Conservation (phyloP, 53 echinoderm and acorn worm species). For the Patiria pectinifera region DNA sequence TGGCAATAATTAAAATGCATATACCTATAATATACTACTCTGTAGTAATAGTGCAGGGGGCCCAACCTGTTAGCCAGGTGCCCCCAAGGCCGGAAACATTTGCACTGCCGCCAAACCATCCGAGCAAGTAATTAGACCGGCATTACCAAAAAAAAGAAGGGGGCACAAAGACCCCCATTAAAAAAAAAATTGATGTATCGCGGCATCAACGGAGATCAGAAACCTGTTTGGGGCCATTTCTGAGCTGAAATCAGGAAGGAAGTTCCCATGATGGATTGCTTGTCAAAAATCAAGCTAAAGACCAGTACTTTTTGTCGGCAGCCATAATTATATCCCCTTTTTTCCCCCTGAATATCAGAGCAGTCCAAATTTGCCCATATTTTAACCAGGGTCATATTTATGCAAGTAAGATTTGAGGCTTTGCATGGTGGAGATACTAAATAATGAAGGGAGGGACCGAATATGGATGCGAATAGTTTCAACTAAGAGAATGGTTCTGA, state of each 20-base stretch:
- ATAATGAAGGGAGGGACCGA: no score
- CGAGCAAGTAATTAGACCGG: slow-evolving; percentile 55
- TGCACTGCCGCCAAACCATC: slow-evolving; percentile 56
- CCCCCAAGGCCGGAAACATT: slow-evolving; percentile 67
- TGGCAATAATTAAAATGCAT: not conserved
- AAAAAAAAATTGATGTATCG: slow-evolving; percentile 45
- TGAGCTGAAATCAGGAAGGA: slow-evolving; percentile 48
- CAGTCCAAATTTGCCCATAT: no score
- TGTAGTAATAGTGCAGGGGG: slow-evolving; percentile 33
- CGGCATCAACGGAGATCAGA: slow-evolving; percentile 41
- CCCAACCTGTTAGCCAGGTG: not conserved
- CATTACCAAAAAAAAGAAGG: slow-evolving; percentile 25
- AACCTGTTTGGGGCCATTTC: slow-evolving; percentile 44
- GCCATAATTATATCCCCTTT: slow-evolving; percentile 34
- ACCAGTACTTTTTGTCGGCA: slow-evolving; percentile 35
- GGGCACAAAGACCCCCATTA: not conserved
- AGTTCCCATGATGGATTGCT: slow-evolving; percentile 59
- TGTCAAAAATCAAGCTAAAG: slow-evolving; percentile 56
- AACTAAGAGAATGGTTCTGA: no score
- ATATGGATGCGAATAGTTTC: no score
- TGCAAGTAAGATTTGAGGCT: no score
- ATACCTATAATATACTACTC: not conserved
- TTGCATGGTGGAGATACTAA: no score
- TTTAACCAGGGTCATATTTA: not conserved
- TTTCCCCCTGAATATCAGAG: not conserved